A percentile compares a stretch with the other conserved stretches of the same genome.
Conservation (phyloP, 35 echinoderm and acorn worm genomes). For the Heliocidaris erythrogramma region DNA sequence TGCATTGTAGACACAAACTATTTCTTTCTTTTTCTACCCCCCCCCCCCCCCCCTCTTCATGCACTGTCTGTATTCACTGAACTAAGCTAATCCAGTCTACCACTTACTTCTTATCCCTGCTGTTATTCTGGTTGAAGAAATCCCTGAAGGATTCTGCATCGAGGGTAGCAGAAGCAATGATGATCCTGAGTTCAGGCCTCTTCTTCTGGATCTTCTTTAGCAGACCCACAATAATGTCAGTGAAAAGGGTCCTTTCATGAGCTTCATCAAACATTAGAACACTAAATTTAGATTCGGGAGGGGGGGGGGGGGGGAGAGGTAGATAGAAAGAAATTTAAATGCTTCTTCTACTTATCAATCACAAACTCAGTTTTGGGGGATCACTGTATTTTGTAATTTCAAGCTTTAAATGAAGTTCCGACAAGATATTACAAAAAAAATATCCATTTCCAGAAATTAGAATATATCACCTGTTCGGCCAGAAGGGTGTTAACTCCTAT, state of each 20-base stretch:
- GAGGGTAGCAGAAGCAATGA: slow-evolving; percentile 90
- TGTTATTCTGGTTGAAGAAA: slow-evolving; percentile 93
- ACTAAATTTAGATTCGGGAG: slow-evolving; percentile 33
- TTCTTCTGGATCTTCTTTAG: slow-evolving; percentile 96
- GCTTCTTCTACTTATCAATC: background rate
- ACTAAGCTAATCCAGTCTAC: too few species aligned
- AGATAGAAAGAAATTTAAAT: background rate
- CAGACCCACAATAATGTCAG: slow-evolving; percentile 90
- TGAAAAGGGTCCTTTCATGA: slow-evolving; percentile 93
- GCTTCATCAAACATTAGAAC: slow-evolving; percentile 93
- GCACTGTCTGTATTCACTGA: too few species aligned
- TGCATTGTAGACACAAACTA: too few species aligned
- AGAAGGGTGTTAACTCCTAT: too few species aligned
- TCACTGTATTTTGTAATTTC: too few species aligned
- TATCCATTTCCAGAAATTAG: too few species aligned
- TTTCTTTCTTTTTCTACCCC: too few species aligned
- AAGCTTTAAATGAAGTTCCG: too few species aligned
- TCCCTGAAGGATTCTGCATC: slow-evolving; percentile 90
- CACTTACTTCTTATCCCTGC: slow-evolving; percentile 63
- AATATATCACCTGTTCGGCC: too few species aligned
- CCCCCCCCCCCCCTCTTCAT: too few species aligned
- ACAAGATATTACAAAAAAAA: too few species aligned
- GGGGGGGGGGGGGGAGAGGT: background rate
- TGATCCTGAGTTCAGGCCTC: slow-evolving; percentile 81
- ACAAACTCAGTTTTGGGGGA: background rate